Conservation (phyloP, 30 jellyfish, hydroid and myxozoan species). For the Pseudorhiza aurosa region DNA sequence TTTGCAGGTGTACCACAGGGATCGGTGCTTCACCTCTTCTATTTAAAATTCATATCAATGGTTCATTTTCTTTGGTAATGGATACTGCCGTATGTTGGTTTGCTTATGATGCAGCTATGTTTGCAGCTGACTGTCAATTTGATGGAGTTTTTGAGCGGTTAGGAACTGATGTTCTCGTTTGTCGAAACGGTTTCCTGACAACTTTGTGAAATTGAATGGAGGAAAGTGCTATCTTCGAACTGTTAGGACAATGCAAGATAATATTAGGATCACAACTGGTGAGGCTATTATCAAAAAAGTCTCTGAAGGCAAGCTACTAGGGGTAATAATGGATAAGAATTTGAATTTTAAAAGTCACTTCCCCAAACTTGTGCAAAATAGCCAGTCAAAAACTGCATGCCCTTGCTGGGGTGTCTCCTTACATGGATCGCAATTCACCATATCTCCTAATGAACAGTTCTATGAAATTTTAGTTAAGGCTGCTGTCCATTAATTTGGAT, state of each 20-base stretch:
- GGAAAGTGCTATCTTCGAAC: background rate
- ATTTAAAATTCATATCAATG: background rate
- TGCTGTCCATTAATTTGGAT: background rate
- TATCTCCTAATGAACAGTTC: background rate
- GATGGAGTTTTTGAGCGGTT: background rate
- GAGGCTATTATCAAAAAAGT: background rate
- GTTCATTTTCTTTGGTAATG: background rate
- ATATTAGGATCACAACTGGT: background rate
- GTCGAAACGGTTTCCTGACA: background rate
- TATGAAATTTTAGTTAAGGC: background rate
- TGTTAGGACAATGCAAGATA: background rate
- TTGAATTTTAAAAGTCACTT: background rate
- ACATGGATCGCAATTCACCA: background rate
- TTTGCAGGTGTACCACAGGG: background rate
- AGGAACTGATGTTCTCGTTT: too few relatives aligned
- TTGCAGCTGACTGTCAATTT: background rate
- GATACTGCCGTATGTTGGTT: background rate
- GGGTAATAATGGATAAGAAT: too few relatives aligned
- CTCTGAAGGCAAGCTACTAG: background rate
- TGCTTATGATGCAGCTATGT: background rate
- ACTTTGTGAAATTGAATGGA: background rate
- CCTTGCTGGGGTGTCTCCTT: background rate
- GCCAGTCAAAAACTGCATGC: slow-evolving; percentile 1
- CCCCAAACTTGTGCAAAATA: background rate
- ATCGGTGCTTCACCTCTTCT: background rate